Percentiles rank a stretch among this genome's conserved stretches.
Evolutionary conservation across 2,888 invertebrate genomes (phyloP).

Genomic region (Polyommatus iphigenia): DNA sequence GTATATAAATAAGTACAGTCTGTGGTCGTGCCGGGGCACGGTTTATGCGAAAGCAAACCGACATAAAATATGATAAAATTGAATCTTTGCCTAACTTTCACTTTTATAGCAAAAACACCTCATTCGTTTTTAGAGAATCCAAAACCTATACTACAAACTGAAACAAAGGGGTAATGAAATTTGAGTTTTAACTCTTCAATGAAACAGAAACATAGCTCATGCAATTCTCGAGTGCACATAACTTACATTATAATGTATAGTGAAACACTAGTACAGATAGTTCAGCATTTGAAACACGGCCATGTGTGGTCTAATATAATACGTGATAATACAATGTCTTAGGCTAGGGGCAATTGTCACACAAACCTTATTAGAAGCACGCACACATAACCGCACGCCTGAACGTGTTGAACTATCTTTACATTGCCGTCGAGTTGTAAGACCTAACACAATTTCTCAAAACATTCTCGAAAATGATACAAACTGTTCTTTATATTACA

Average conservation of each 20-base stretch:
- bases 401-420: not conserved
- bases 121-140: constrained; percentile 17
- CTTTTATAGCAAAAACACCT: constrained; percentile 24
- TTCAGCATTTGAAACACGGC: not conserved
- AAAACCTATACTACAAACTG: constrained; percentile 4
- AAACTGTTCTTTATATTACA: constrained; percentile 22
- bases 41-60: not conserved
- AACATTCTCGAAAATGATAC: constrained; percentile 23
- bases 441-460: constrained; percentile 11
- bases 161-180: not conserved
- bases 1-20: constrained; percentile 28
- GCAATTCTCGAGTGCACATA: constrained; percentile 19
- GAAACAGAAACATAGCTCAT: constrained; percentile 6
- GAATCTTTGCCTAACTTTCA: not conserved
- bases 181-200: not conserved
- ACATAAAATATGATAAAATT: not conserved
- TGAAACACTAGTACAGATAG: not conserved
- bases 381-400: not conserved
- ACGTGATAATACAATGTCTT: not conserved
- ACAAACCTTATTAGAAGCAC: not conserved
- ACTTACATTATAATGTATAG: not conserved
- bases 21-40: not conserved
- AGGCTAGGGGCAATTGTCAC: not conserved
- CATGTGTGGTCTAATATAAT: not conserved
- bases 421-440: not conserved